Evolutionary conservation across 2,888 invertebrate genomes (phyloP).

Genomic region (Galeruca laticollis): DNA sequence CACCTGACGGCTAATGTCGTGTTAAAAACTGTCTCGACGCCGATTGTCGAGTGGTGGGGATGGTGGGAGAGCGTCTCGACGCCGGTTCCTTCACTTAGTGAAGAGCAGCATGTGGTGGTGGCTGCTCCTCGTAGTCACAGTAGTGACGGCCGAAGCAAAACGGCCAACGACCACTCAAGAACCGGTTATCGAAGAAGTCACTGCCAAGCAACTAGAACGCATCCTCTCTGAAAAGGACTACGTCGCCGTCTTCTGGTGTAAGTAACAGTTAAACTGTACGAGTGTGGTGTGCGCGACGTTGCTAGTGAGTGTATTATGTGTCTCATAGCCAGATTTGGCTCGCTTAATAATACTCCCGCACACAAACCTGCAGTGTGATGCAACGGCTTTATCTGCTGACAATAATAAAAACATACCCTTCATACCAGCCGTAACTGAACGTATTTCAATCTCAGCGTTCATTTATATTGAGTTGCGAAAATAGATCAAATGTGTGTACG

Average conservation of each 20-base stretch:
- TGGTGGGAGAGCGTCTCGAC: constrained; percentile 59
- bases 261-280: constrained; percentile 69
- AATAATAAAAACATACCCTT: constrained; percentile 13
- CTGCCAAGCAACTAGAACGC: constrained; percentile 91
- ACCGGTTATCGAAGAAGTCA: constrained; percentile 93
- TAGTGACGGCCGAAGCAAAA: constrained; percentile 64
- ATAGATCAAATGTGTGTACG: constrained; percentile 16
- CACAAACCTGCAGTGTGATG: constrained; percentile 20
- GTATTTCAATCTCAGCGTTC: too few species aligned
- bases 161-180: constrained; percentile 67
- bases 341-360: constrained; percentile 49
- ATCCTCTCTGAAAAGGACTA: constrained; percentile 91
- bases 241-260: constrained; percentile 97
- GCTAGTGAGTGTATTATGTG: constrained; percentile 45
- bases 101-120: constrained; percentile 67
- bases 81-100: constrained; percentile 59
- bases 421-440: constrained; percentile 5
- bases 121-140: constrained; percentile 72
- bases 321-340: constrained; percentile 65
- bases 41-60: constrained; percentile 51
- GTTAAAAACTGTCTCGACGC: constrained; percentile 8
- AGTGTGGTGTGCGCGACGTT: constrained; percentile 35
- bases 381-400: constrained; percentile 35
- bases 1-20: constrained; percentile 14
- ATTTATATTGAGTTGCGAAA: neutral